phyloP scores from a whole-genome alignment of 2,888 invertebrate species.

The Tiphia femorata region DNA sequence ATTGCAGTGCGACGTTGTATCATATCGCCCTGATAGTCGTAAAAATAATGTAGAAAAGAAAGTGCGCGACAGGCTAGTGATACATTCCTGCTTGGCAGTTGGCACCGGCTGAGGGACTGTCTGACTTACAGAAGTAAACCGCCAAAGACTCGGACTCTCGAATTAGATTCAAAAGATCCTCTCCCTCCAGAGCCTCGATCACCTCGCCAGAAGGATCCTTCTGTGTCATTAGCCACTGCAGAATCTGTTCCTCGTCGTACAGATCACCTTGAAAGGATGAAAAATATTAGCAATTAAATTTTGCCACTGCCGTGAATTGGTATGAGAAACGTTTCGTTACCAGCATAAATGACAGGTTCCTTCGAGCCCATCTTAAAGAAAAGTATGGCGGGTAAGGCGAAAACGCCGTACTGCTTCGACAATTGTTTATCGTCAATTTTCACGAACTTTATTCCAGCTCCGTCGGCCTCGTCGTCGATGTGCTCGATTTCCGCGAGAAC shows the following conservation, averaged over 20 bases:
- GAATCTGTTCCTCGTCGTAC: conserved; percentile 87
- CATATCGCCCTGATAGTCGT: too few relatives aligned
- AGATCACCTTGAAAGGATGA: conserved; percentile 76
- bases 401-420: conserved; percentile 90
- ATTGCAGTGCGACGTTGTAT: too few relatives aligned
- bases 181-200: conserved; percentile 89
- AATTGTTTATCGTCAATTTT: conserved; percentile 90
- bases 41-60: conserved; percentile 21
- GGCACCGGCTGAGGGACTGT: conserved; percentile 43
- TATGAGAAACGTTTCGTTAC: conserved; percentile 64
- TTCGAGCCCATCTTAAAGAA: conserved; percentile 91
- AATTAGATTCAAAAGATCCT: conserved; percentile 81
- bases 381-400: conserved; percentile 89
- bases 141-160: conserved; percentile 86
- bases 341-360: conserved; percentile 92
- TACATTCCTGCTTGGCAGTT: conserved; percentile 58
- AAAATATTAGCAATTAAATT: neutral
- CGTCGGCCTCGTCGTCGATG: conserved; percentile 93
- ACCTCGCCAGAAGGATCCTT: conserved; percentile 93
- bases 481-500: conserved; percentile 91
- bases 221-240: conserved; percentile 92
- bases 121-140: conserved; percentile 91
- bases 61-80: conserved; percentile 51
- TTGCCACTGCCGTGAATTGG: too few relatives aligned
- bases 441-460: conserved; percentile 91